Conservation (phyloP, 1,140 invertebrate genomes). For the Heliconius himera region DNA sequence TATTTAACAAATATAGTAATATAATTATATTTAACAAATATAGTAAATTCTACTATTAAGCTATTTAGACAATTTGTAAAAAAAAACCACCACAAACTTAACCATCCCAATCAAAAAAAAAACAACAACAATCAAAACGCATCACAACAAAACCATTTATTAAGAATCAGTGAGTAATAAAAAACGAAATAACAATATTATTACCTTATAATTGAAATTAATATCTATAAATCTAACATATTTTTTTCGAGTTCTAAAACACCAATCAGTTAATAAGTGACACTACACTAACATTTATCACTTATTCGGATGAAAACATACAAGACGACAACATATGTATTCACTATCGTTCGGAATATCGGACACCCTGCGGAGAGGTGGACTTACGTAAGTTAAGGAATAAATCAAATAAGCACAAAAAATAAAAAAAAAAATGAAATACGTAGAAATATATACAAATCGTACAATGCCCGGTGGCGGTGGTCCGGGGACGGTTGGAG, state of each 20-base stretch:
- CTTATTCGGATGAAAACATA: slow-evolving; percentile 78
- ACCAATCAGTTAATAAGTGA: slow-evolving; percentile 54
- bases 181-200: slow-evolving; percentile 8
- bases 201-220: slow-evolving; percentile 8
- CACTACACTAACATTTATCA: slow-evolving; percentile 65
- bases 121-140: background rate
- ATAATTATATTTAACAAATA: too few species aligned
- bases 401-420: slow-evolving; percentile 68
- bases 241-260: slow-evolving; percentile 4
- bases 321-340: slow-evolving; percentile 79
- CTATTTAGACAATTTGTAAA: background rate
- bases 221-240: slow-evolving; percentile 11
- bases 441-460: slow-evolving; percentile 77
- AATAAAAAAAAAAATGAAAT: slow-evolving; percentile 69
- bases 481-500: slow-evolving; percentile 51
- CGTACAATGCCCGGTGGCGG: slow-evolving; percentile 66
- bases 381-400: slow-evolving; percentile 65
- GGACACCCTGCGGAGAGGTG: slow-evolving; percentile 61
- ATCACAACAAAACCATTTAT: background rate
- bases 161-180: background rate
- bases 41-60: too few species aligned
- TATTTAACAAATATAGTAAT: too few species aligned
- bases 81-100: background rate
- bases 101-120: background rate
- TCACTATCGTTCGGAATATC: slow-evolving; percentile 71